Conservation (phyloP, 2,113 vertebrate species). For the Crotophaga sulcirostris region DNA sequence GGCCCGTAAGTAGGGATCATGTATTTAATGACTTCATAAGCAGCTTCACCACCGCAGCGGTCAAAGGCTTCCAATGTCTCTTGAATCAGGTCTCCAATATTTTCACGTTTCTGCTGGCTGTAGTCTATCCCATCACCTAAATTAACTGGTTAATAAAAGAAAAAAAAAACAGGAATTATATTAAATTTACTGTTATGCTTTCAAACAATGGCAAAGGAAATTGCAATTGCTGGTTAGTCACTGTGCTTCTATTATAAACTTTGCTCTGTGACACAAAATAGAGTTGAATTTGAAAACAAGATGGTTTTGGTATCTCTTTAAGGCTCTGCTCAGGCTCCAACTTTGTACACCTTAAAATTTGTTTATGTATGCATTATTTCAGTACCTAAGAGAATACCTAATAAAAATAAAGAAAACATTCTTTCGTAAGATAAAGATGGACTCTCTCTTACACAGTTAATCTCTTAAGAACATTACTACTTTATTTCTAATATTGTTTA, state of each 20-base stretch:
- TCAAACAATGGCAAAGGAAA: background rate
- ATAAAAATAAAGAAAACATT: background rate
- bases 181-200: background rate
- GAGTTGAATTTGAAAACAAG: background rate
- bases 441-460: background rate
- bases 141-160: slow-evolving; percentile 79
- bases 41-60: slow-evolving; percentile 85
- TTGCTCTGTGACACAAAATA: background rate
- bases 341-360: background rate
- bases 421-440: background rate
- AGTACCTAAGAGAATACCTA: background rate
- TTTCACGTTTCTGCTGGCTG: slow-evolving; percentile 89
- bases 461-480: background rate
- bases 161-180: background rate
- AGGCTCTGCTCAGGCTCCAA: background rate
- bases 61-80: slow-evolving; percentile 92
- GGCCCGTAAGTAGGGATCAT: slow-evolving; percentile 95
- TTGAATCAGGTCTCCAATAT: slow-evolving; percentile 89
- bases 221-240: background rate
- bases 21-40: slow-evolving; percentile 96
- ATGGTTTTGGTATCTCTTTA: background rate
- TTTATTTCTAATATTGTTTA: background rate
- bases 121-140: slow-evolving; percentile 90
- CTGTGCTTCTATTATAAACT: background rate
- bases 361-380: background rate